Percentiles rank a stretch among this genome's conserved stretches.
Conservation (phyloP, 2,888 invertebrate genomes). For the Brachyptera risi region DNA sequence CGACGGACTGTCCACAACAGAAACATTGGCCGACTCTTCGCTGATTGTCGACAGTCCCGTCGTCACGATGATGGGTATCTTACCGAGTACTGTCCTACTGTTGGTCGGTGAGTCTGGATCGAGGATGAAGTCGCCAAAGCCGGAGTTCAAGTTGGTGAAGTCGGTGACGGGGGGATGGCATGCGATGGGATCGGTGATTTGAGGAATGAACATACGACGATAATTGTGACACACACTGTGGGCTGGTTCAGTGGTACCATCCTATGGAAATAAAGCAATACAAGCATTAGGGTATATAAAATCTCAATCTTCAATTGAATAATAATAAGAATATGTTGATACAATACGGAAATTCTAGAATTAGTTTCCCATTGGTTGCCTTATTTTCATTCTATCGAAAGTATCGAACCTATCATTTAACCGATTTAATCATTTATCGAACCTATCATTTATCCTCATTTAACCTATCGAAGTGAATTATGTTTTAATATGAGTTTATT, state of each 20-base stretch:
- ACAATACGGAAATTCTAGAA: too few species aligned
- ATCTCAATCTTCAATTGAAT: too few species aligned
- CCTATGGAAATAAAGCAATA: too few species aligned
- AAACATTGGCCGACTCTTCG: conserved; percentile 38
- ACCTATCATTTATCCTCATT: too few species aligned
- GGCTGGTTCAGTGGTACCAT: conserved; percentile 19
- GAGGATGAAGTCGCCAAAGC: conserved; percentile 41
- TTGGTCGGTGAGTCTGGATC: conserved; percentile 40
- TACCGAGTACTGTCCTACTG: conserved; percentile 30
- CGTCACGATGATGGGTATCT: conserved; percentile 33
- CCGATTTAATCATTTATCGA: too few species aligned
- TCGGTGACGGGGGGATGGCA: conserved; percentile 38
- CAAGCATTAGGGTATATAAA: too few species aligned
- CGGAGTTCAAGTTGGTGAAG: conserved; percentile 39
- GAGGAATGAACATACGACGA: conserved; percentile 39
- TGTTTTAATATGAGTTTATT: too few species aligned
- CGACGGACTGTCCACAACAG: conserved; percentile 36
- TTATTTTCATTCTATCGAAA: too few species aligned
- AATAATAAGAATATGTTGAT: too few species aligned
- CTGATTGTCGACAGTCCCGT: conserved; percentile 40
- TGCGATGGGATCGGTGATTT: conserved; percentile 32
- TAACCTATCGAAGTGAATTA: too few species aligned
- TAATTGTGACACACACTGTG: conserved; percentile 37
- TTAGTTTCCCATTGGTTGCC: too few species aligned
- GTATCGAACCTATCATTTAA: too few species aligned